phyloP scores from a whole-genome alignment of 2,113 vertebrate genomes.

The Callopanchax toddi region DNA sequence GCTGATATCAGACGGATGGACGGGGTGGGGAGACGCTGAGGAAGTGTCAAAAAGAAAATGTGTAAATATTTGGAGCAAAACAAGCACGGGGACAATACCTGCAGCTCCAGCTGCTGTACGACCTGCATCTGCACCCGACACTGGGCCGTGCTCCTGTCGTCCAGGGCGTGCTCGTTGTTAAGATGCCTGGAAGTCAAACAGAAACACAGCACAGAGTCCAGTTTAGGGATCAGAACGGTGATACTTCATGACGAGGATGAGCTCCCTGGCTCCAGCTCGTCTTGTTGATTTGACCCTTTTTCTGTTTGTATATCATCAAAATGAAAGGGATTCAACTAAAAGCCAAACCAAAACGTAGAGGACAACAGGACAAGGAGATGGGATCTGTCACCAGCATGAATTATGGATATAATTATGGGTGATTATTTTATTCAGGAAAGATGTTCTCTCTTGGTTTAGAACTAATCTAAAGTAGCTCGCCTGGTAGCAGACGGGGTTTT shows the following conservation, averaged over 20 bases:
- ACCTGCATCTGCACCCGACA: constrained; percentile 99
- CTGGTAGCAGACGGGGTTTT: constrained; percentile 89
- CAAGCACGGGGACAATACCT: constrained; percentile 83
- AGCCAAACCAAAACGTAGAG: constrained; percentile 89
- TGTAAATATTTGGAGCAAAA: constrained; percentile 67
- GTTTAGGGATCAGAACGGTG: constrained; percentile 36
- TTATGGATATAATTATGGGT: constrained; percentile 99
- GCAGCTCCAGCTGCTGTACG: constrained; percentile 99
- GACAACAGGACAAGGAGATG: constrained; percentile 99
- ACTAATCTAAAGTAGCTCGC: constrained; percentile 99
- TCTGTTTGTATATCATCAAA: constrained; percentile 88
- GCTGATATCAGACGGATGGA: constrained; percentile 45
- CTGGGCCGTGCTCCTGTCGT: constrained; percentile 99
- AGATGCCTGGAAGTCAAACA: constrained; percentile 91
- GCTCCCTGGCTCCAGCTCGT: constrained; percentile 50
- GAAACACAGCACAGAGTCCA: constrained; percentile 27
- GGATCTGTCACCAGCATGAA: constrained; percentile 99
- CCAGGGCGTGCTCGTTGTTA: constrained; percentile 99
- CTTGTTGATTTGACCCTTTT: constrained; percentile 13
- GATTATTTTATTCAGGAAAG: constrained; percentile 99
- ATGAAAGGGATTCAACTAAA: constrained; percentile 93
- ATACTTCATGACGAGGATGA: constrained; percentile 61
- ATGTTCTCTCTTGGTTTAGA: constrained; percentile 98
- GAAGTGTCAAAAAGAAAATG: constrained; percentile 52
- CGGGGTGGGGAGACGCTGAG: constrained; percentile 35